Percentiles rank a stretch among this genome's conserved stretches.
Evolutionary conservation across 2,797 vertebrate species (phyloP).

Genomic region (Carduelis carduelis): DNA sequence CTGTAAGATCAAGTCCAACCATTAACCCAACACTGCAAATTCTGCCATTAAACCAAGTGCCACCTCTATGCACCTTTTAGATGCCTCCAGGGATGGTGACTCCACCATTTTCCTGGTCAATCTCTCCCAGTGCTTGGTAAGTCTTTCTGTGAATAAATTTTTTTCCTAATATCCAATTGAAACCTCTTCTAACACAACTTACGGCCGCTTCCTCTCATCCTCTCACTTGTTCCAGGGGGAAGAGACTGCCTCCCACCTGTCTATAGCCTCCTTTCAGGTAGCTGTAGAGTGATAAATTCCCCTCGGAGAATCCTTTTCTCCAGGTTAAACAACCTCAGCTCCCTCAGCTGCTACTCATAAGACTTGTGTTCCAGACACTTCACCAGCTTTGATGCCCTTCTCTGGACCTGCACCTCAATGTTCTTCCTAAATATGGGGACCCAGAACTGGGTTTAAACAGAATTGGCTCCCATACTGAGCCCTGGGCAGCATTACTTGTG

Average conservation of each 20-base stretch:
- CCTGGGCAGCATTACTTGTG: neutral
- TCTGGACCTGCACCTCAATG: fast-evolving
- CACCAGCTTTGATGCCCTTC: fast-evolving
- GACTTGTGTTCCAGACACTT: neutral
- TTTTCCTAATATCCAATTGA: neutral
- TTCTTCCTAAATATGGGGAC: neutral
- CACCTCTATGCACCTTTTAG: neutral
- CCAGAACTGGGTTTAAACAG: neutral
- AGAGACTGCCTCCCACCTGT: fast-evolving
- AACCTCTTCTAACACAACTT: neutral
- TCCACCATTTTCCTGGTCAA: neutral
- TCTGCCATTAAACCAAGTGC: neutral
- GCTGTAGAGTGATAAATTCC: neutral
- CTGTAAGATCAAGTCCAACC: neutral
- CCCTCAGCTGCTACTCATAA: neutral
- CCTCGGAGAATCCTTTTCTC: neutral
- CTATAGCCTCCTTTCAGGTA: neutral
- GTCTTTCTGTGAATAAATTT: neutral
- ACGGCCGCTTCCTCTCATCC: neutral
- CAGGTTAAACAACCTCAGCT: neutral
- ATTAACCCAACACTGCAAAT: neutral
- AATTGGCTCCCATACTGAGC: neutral
- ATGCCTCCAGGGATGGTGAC: neutral
- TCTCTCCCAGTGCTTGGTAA: neutral
- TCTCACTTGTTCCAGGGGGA: neutral